Base-by-base conservation (phyloP, 2,797 vertebrate genomes). In the Peromyscus melanophrys region DNA sequence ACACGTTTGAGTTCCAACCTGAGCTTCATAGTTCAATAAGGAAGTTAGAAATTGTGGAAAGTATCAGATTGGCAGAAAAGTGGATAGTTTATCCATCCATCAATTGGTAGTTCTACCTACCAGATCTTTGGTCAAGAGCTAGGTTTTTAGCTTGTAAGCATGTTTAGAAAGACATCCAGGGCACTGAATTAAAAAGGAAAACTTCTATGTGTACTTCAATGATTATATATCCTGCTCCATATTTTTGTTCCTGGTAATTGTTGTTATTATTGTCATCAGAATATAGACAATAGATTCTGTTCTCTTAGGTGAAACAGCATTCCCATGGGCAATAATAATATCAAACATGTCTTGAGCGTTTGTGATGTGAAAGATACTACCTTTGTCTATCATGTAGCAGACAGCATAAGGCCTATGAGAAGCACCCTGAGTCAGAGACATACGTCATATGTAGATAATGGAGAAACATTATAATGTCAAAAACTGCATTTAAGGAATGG, bases 1-100 rank as follows among this genome's bases (percentile, higher is more conserved):
- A 1, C 49, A 69, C 2, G 25, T 25, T 92, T 96, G 71, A 97
- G 94, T 94, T 78, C 89, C 92, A 81, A 49, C 16, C 75, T 89
- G 27, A 81, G 40, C 14, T 90, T 78, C 21, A 59, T 59, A 11
- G 55, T 87, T 92, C 88, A 59, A 75, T 46, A 91, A 96, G 65
- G 73, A 92, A 67, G 23, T 55, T 96, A 49, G 14, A 84, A 49
- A 92, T 69, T 21, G 16, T 94, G 80, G 95, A 87, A 83, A 25
- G 14, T 0, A 91, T 46, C n/a, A 93, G 61, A 37, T 16, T 25
- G 57, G 76, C 4, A 71, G 19, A 77, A 25, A 43, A 59, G 19
- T 5, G 3, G 21, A 23, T 89, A 61, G 52, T 80, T 92, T 83
- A 80, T 40, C 81, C 9, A 92, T 40, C 34, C 6, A 77, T 49